phyloP scores from a whole-genome alignment of 53 echinoderm and acorn worm genomes.

The Pentamera pediparva region DNA sequence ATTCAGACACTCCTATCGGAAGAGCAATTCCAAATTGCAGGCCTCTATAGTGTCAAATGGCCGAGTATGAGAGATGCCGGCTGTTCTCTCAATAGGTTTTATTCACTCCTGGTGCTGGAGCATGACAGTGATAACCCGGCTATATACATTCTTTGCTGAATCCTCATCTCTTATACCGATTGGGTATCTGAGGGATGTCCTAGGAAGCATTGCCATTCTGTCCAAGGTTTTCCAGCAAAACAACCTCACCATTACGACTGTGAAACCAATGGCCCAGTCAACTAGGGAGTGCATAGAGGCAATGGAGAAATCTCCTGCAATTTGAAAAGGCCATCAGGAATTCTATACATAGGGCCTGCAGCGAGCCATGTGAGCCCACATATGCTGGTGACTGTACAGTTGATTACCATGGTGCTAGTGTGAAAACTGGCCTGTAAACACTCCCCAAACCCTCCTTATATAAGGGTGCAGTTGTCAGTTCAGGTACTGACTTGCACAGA shows the following conservation, averaged over 20 bases:
- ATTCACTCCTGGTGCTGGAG: not conserved
- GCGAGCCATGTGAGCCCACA: not conserved
- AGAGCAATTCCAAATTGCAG: not conserved
- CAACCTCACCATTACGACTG: not conserved
- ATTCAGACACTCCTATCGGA: conserved; percentile 2
- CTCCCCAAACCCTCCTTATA: too few relatives aligned
- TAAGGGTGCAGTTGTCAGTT: too few relatives aligned
- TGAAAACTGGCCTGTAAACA: not conserved
- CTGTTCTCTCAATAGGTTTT: not conserved
- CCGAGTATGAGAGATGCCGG: conserved; percentile 3
- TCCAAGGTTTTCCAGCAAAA: not conserved
- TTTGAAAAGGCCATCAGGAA: not conserved
- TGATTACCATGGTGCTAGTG: not conserved
- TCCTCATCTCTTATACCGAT: not conserved
- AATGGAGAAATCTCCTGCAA: not conserved
- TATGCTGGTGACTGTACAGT: not conserved
- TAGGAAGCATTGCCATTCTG: conserved; percentile 2
- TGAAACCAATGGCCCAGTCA: not conserved
- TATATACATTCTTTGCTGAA: not conserved
- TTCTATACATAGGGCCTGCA: too few relatives aligned
- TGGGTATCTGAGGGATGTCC: conserved; percentile 18
- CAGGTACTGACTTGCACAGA: too few relatives aligned
- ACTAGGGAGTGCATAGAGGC: not conserved
- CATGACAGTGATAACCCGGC: not conserved
- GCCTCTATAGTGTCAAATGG: not conserved